Percentiles rank a stretch among this genome's conserved stretches.
phyloP scores from a whole-genome alignment of 1,140 invertebrate genomes.

The Dolichoris vasculosae region DNA sequence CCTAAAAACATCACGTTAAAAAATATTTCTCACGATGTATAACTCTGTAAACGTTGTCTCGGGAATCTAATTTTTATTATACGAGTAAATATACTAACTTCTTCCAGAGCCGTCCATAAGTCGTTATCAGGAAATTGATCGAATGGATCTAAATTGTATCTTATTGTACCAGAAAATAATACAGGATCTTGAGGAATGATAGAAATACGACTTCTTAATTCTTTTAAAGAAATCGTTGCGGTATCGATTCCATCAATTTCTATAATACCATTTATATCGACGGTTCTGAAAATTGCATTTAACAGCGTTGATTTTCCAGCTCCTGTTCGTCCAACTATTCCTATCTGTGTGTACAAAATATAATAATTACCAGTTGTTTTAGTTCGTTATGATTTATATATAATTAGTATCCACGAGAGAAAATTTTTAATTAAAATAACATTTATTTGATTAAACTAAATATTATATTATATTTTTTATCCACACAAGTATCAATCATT shows the following conservation, averaged over 20 bases:
- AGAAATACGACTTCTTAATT: constrained; percentile 78
- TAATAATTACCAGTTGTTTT: not conserved
- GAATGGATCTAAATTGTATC: constrained; percentile 80
- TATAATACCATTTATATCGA: constrained; percentile 16
- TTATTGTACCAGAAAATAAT: constrained; percentile 79
- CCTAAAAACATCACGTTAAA: constrained; percentile 57
- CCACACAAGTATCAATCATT: too few species aligned
- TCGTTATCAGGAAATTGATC: constrained; percentile 76
- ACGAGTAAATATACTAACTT: constrained; percentile 63
- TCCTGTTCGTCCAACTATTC: constrained; percentile 48
- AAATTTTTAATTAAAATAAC: not conserved
- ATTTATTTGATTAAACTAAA: too few species aligned
- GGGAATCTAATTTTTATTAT: too few species aligned
- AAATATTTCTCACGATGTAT: not conserved
- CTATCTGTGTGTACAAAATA: constrained; percentile 10
- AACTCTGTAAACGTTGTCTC: too few species aligned
- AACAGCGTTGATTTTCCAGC: constrained; percentile 74
- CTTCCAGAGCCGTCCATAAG: constrained; percentile 82
- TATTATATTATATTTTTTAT: too few species aligned
- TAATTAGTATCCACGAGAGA: not conserved
- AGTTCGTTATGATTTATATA: not conserved
- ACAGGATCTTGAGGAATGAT: constrained; percentile 84
- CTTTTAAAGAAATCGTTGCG: constrained; percentile 78
- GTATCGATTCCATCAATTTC: constrained; percentile 78
- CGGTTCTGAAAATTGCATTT: constrained; percentile 31